Conservation (phyloP, 2,797 vertebrate genomes). For the Cryptoprocta ferox region DNA sequence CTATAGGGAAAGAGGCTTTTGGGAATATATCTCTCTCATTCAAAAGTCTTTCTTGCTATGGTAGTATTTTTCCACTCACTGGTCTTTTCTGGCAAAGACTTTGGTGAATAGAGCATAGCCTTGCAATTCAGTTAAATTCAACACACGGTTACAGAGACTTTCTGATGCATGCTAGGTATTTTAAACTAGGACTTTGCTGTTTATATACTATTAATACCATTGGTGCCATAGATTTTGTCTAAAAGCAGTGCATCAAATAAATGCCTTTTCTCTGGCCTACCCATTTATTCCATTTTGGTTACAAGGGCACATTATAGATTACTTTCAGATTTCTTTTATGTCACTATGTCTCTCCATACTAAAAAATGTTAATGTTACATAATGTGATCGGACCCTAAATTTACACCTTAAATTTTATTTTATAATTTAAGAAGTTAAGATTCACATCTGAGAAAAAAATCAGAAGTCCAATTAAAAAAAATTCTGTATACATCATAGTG, state of each 20-base stretch:
- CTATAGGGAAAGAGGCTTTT: background rate
- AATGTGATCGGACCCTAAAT: background rate
- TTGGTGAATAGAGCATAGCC: background rate
- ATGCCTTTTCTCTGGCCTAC: background rate
- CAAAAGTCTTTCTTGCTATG: background rate
- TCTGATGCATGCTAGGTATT: background rate
- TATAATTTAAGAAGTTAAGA: slow-evolving; percentile 4
- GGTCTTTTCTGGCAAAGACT: background rate
- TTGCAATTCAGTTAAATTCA: slow-evolving; percentile 14
- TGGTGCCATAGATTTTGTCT: background rate
- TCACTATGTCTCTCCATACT: background rate
- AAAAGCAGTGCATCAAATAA: background rate
- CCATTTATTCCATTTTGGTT: background rate
- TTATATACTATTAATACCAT: background rate
- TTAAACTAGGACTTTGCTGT: background rate
- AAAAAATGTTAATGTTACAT: background rate
- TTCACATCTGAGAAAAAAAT: slow-evolving; percentile 21
- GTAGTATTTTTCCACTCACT: background rate
- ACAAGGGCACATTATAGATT: background rate
- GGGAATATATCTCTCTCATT: background rate
- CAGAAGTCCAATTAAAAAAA: background rate
- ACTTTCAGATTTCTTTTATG: slow-evolving; percentile 5
- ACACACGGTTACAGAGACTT: background rate
- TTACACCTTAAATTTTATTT: background rate
- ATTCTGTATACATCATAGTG: background rate